Evolutionary conservation across 92 coral and sea anemone species (phyloP).

Genomic region (Palythoa grandiflora): DNA sequence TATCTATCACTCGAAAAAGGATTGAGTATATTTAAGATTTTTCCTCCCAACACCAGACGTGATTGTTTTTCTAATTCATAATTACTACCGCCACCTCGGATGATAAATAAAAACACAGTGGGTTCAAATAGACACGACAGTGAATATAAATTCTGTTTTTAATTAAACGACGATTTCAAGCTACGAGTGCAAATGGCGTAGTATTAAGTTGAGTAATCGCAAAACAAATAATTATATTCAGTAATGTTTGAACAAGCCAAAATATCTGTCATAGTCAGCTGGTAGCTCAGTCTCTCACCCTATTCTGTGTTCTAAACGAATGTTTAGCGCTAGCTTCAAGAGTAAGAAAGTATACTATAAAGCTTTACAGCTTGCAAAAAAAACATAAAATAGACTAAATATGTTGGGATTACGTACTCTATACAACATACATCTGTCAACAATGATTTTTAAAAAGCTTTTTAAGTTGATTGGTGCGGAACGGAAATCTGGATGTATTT

Average conservation of each 20-base stretch:
- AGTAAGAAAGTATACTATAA: background rate
- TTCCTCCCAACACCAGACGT: background rate
- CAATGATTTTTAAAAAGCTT: constrained; percentile 7
- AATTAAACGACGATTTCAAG: background rate
- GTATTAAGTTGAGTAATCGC: background rate
- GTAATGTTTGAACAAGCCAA: background rate
- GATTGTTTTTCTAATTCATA: background rate
- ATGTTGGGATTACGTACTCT: background rate
- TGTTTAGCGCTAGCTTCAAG: background rate
- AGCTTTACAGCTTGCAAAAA: background rate
- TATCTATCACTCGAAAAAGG: too few species aligned
- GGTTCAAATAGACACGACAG: background rate
- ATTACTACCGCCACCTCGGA: background rate
- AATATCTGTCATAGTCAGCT: too few species aligned
- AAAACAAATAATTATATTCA: background rate
- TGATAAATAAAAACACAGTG: constrained; percentile 8
- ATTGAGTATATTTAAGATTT: background rate
- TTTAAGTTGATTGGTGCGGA: constrained; percentile 11
- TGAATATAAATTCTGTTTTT: background rate
- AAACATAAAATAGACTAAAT: background rate
- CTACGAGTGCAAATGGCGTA: background rate
- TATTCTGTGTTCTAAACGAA: background rate
- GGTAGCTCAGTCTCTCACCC: too few species aligned
- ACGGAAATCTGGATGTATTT: constrained; percentile 15
- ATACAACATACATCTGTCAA: constrained; percentile 14